phyloP scores from a whole-genome alignment of 2,888 invertebrate genomes.

The Hypsopygia costalis region DNA sequence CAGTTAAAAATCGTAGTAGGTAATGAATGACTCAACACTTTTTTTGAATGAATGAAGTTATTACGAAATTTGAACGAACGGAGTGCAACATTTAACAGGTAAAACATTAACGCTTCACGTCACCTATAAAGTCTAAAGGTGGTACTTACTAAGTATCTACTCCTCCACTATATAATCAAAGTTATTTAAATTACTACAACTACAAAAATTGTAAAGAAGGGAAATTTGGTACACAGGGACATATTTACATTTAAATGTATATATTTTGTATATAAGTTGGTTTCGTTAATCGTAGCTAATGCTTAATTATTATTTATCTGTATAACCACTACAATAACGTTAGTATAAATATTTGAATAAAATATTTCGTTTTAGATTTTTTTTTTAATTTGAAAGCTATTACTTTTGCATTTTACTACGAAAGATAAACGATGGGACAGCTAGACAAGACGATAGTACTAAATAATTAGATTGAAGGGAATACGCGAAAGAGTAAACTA shows the following conservation, averaged over 20 bases:
- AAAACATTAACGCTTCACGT: not conserved
- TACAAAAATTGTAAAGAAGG: conserved; percentile 79
- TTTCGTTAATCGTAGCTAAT: conserved; percentile 48
- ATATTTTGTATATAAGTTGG: conserved; percentile 75
- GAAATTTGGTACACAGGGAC: conserved; percentile 74
- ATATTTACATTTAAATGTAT: conserved; percentile 69
- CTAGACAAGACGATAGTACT: conserved; percentile 35
- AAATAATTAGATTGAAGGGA: conserved; percentile 44
- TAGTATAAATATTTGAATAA: conserved; percentile 77
- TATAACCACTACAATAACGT: conserved; percentile 64
- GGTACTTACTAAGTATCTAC: conserved; percentile 10
- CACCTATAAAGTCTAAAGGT: conserved; percentile 12
- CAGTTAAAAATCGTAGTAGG: no score
- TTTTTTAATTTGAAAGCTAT: conserved; percentile 50
- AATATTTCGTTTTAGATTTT: conserved; percentile 61
- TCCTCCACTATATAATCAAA: conserved; percentile 20
- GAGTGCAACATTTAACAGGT: not conserved
- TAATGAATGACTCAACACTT: not conserved
- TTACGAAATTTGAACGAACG: conserved; percentile 8
- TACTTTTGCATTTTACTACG: conserved; percentile 47
- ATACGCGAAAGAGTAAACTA: conserved; percentile 51
- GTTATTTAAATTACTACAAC: conserved; percentile 41
- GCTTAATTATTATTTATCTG: conserved; percentile 38
- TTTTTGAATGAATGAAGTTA: no score
- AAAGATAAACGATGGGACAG: conserved; percentile 46